Evolutionary conservation across 2,797 vertebrate genomes (phyloP), one percentile per base, ranked within the genome.

Genomic region (Melanitta fusca): DNA sequence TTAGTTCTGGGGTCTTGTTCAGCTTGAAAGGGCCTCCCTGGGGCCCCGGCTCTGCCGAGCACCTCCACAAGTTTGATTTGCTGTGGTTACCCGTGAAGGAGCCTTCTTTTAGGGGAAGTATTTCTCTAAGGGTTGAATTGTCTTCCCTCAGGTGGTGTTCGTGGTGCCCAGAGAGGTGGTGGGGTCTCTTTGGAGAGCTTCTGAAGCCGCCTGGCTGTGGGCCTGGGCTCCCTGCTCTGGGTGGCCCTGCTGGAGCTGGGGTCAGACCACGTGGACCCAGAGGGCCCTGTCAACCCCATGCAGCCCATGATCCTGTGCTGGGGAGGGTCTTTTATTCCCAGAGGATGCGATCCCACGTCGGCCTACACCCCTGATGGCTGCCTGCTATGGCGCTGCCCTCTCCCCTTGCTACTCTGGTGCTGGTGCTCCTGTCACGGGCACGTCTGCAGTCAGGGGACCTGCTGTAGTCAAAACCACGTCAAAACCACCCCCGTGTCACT

Each of bases 401-500:
- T 57, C 41, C 61, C 45, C 36, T 51, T 57, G 34, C 20, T 54
- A 43, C 11, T 15, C 54, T 68, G 56, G 15, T 4, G 5, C 36
- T 65, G 25, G 9, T 28, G 79, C 57, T 65, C 4, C 3, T 36
- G 34, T 47, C n/a, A 4, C 1, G 0, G 43, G 30, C 6, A 1
- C 1, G 5, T 36, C 0, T 1, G 21, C n/a, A 58, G 49, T 4
- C 64, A 45, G 22, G 28, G 17, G 28, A 22, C 41, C 27, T 53
- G 6, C 24, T 24, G 27, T 60, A 39, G 62, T 49, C 51, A 56
- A 11, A 73, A 39, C 10, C 18, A 11, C 39, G 57, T 49, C 57
- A 60, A 11, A 73, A 45, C 10, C 19, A 13, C 39, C 27, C 27
- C 3, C 1, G 43, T 18, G 24, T 70, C 39, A 28, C 1, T 65